Conservation (phyloP, 1,140 invertebrate species). For the Drosophila simulans region DNA sequence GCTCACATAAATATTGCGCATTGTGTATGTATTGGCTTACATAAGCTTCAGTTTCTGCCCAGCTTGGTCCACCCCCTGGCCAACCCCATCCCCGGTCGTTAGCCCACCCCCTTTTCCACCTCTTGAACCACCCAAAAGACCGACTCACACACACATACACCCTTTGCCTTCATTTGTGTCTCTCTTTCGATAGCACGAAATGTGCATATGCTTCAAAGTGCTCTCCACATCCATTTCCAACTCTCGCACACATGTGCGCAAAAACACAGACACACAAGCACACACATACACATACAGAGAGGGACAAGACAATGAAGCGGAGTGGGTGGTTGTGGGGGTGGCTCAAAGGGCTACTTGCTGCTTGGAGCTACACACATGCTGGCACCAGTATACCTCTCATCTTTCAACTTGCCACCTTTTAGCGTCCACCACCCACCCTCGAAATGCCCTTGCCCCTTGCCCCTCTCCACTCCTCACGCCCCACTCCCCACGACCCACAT, state of each 20-base stretch:
- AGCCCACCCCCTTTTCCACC: constrained; percentile 17
- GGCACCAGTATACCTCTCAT: constrained; percentile 6
- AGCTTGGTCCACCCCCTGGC: constrained; percentile 29
- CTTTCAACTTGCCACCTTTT: constrained; percentile 23
- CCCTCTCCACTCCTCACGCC: background rate
- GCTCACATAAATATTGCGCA: constrained; percentile 72
- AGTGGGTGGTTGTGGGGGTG: constrained; percentile 49
- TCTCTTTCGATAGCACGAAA: constrained; percentile 72
- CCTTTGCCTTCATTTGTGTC: constrained; percentile 35
- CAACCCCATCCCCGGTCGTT: constrained; percentile 5
- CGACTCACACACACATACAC: background rate
- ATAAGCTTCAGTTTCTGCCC: constrained; percentile 72
- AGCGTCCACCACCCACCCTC: background rate
- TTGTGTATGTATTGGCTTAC: constrained; percentile 80
- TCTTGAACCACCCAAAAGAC: constrained; percentile 1
- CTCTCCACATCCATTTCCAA: constrained; percentile 52
- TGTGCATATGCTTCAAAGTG: constrained; percentile 80
- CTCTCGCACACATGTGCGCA: constrained; percentile 38
- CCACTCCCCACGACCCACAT: background rate
- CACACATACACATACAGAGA: constrained; percentile 39
- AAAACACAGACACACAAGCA: constrained; percentile 41
- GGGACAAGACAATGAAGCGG: constrained; percentile 51
- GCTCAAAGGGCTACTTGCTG: constrained; percentile 69
- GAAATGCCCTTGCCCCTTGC: background rate
- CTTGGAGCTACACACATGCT: constrained; percentile 9